Evolutionary conservation across 2,113 vertebrate species (phyloP).

Genomic region (Petroica traversi): DNA sequence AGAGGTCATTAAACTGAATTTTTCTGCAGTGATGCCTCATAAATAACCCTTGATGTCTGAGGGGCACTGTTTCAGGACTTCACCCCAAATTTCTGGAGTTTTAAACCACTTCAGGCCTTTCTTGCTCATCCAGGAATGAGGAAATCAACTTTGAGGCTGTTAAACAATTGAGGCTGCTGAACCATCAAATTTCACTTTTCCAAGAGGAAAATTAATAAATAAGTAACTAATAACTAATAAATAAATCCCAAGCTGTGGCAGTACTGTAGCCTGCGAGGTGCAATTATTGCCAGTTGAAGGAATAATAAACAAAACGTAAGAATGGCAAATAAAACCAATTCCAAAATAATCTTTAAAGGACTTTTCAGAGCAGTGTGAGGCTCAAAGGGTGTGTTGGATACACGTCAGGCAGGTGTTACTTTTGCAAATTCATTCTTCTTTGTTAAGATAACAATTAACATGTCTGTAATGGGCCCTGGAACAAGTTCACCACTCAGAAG

Average conservation of each 20-base stretch:
- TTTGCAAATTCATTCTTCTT: background rate
- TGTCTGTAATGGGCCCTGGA: constrained; percentile 39
- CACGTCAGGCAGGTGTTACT: background rate
- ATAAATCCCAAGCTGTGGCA: background rate
- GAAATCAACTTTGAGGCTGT: background rate
- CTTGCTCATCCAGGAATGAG: background rate
- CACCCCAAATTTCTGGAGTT: background rate
- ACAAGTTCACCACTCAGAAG: constrained; percentile 14
- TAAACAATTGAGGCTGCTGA: background rate
- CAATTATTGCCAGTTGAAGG: background rate
- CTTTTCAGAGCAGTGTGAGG: background rate
- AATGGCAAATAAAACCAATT: background rate
- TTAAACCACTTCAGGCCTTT: background rate
- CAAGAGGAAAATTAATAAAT: background rate
- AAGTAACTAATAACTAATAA: background rate
- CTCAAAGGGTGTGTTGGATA: background rate
- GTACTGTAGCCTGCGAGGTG: rapidly evolving
- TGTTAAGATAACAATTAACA: constrained; percentile 38
- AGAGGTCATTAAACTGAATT: background rate
- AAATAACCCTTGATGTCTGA: background rate
- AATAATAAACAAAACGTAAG: background rate
- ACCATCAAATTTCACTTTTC: background rate
- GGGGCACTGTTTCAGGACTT: background rate
- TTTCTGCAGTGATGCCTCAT: rapidly evolving
- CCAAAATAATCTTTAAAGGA: background rate